Conservation (phyloP, 2,888 invertebrate species). For the Syrphus vitripennis region DNA sequence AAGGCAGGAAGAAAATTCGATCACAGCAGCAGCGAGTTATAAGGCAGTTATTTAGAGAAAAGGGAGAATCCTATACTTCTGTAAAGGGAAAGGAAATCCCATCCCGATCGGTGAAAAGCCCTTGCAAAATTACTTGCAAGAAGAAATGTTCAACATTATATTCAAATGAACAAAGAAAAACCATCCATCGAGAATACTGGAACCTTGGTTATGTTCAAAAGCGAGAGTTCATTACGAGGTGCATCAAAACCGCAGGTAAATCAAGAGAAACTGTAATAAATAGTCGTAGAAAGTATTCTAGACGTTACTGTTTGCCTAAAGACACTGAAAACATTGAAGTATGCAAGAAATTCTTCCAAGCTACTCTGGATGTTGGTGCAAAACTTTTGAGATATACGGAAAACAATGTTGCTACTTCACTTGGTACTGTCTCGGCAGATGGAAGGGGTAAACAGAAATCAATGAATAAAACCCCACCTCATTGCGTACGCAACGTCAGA, state of each 20-base stretch:
- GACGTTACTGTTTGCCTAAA: background rate
- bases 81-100: too few species aligned
- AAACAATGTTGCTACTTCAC: background rate
- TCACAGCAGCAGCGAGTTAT: too few species aligned
- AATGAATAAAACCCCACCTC: background rate
- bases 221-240: too few species aligned
- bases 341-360: conserved; percentile 9
- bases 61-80: too few species aligned
- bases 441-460: background rate
- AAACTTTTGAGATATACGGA: conserved; percentile 9
- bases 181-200: too few species aligned
- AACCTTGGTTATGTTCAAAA: too few species aligned
- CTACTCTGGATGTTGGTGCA: conserved; percentile 11
- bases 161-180: too few species aligned
- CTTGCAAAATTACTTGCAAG: too few species aligned
- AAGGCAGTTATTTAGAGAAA: too few species aligned
- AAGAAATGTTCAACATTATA: too few species aligned
- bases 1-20: too few species aligned
- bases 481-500: background rate
- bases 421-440: conserved; percentile 8
- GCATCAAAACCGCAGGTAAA: background rate
- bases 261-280: background rate
- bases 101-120: too few species aligned
- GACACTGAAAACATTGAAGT: background rate
- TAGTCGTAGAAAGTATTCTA: conserved; percentile 3